Base-by-base conservation (phyloP, 1,140 invertebrate species). In the Globodera rostochiensis region DNA sequence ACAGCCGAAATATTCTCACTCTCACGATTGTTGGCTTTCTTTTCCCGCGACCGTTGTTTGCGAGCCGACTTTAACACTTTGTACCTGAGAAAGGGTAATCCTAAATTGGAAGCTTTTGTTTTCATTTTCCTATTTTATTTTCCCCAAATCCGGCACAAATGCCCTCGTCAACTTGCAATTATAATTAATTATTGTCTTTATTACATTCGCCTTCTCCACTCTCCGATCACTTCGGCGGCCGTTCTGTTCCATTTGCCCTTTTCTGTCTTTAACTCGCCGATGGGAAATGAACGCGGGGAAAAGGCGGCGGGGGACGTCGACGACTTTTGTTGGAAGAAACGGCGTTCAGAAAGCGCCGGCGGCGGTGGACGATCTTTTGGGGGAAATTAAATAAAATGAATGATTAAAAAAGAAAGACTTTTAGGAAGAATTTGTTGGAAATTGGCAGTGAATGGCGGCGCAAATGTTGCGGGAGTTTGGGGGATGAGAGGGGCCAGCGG, bases 131-230 rank as follows among this genome's bases (percentile, higher is more conserved):
- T 11, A 50, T 50, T 50, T 7, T 13, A 53, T 53, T 53, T 53
- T 13, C 11, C 50, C 50, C 7, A 53, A 53, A 53, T 36, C 36
- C 36, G 36, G 36, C 36, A 36, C 36, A 36, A 36, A 36, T 36
- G 2, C 36, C 36, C 36, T 36, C 13, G 60, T 21, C 60, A 13
- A 15, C 60, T 66, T 13, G 2, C 21, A 21, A 45, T 69, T 21
- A 45, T 4, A 71, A 36, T 47, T 36, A 47, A 36, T 47, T 13
- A 36, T 36, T 47, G 11, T 25, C 11, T 45, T 71, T 6, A 47
- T 36, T 19, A 71, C 69, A 71, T 71, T 71, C 46, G 25, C 36
- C 69, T 71, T 11, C 69, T n/a, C 69, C 69, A 71, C 36, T 71
- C 69, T 25, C 69, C 69, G 21, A 71, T 71, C 36, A 71, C 11